Base-by-base conservation (phyloP, 1,140 invertebrate genomes). In the Bilobella aurantiaca region DNA sequence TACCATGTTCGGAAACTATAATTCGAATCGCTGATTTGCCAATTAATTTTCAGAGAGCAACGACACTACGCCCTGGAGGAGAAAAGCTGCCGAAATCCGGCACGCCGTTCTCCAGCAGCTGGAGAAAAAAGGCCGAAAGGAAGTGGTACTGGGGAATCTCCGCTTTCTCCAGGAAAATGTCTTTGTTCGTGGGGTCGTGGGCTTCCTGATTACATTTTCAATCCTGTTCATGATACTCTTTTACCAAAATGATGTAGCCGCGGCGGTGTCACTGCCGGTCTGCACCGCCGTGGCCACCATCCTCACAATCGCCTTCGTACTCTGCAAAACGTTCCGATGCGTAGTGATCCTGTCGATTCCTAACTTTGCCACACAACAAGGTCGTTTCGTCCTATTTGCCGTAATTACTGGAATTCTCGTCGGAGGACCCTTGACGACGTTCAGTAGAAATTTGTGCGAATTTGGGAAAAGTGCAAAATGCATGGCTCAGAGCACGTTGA, bases 401-500 rank as follows among this genome's bases (percentile, higher is more conserved):
- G 21, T 53, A 5, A 23, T 53, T 23, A 53, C 21, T 16, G 21
- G 49, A 8, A 53, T 53, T 23, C 49, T 53, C 21, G 14, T 53
- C 21, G 23, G 49, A 5, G 49, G 12, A 14, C 49, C 49, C 14
- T 5, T 23, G 3, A 23, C 49, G 14, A 14, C 12, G 5, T 23
- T 53, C 49, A 53, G 12, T 23, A 53, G 3, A 5, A 53, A 53
- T 23, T 23, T 53, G 5, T 53, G 5, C 3, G 49, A 53, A 53
- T 53, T 53, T 23, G 49, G 49, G 21, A 53, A 23, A 53, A 53
- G 49, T 23, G 49, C 49, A 23, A 53, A 53, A 23, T 53, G 49
- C 49, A 12, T 16, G 49, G 8, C 49, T 53, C 49, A 53, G 49
- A 14, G 25, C 49, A 23, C 49, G 8, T 23, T 23, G 49, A 8